Conservation (phyloP, 2,888 invertebrate species). For the Biston stratarius region DNA sequence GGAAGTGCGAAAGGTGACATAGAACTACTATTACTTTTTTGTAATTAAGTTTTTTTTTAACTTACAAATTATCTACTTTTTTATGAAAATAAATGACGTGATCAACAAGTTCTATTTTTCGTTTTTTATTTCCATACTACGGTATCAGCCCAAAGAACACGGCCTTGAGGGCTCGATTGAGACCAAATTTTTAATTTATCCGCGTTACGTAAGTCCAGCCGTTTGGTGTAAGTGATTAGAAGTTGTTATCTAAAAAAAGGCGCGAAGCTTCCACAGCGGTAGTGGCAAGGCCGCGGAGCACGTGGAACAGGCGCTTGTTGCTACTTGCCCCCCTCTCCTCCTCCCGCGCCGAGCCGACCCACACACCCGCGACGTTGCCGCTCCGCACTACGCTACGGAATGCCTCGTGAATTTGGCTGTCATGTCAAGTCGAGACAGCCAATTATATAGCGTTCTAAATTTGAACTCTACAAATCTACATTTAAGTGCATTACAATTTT, state of each 20-base stretch:
- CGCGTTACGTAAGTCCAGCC: conserved; percentile 53
- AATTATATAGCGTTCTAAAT: conserved; percentile 47
- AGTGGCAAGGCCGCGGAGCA: conserved; percentile 81
- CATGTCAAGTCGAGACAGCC: conserved; percentile 59
- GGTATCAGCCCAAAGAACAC: too few relatives aligned
- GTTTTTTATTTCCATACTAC: too few relatives aligned
- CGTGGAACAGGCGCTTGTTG: conserved; percentile 83
- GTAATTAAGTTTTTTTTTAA: too few relatives aligned
- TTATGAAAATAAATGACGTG: too few relatives aligned
- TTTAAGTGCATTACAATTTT: conserved; percentile 4
- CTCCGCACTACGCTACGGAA: conserved; percentile 59
- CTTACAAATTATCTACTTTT: too few relatives aligned
- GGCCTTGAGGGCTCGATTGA: not conserved
- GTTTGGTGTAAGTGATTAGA: conserved; percentile 62
- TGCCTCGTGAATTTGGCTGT: conserved; percentile 65
- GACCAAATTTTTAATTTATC: conserved; percentile 21
- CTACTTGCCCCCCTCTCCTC: conserved; percentile 59
- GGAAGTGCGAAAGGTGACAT: too few relatives aligned
- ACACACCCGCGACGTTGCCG: conserved; percentile 76
- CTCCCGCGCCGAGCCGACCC: conserved; percentile 45
- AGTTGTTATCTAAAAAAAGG: conserved; percentile 77
- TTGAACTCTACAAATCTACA: conserved; percentile 21
- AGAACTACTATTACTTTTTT: too few relatives aligned
- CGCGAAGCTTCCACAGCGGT: conserved; percentile 75
- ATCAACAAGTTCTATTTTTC: too few relatives aligned